A percentile compares a stretch with the other conserved stretches of the same genome.
Conservation (phyloP, 2,113 vertebrate genomes). For the Rhadina sibilatrix region DNA sequence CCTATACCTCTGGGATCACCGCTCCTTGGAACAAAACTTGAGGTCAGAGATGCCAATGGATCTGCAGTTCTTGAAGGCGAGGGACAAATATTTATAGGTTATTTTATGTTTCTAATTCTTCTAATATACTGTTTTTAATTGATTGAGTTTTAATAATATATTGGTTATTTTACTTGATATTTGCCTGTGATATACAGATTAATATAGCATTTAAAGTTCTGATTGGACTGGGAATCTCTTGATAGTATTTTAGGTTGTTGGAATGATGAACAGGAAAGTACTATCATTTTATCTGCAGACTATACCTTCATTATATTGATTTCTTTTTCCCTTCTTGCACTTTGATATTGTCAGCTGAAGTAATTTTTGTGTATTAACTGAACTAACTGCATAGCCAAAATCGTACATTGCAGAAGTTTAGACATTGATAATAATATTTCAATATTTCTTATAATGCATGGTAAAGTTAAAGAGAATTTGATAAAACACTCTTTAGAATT, state of each 20-base stretch:
- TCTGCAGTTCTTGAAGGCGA: slow-evolving; percentile 81
- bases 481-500: neutral
- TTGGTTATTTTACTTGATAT: neutral
- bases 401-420: neutral
- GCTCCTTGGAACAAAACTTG: slow-evolving; percentile 84
- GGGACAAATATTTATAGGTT: slow-evolving; percentile 94
- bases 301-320: neutral
- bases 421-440: neutral
- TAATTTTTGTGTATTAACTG: neutral
- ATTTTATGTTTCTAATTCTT: slow-evolving; percentile 20
- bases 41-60: slow-evolving; percentile 82
- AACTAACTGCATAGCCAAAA: neutral
- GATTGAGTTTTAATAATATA: neutral
- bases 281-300: neutral
- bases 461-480: neutral
- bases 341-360: neutral
- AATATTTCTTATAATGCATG: neutral
- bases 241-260: neutral
- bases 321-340: neutral
- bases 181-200: neutral
- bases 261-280: neutral
- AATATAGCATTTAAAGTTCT: neutral
- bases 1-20: slow-evolving; percentile 83
- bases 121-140: neutral
- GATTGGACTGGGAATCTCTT: neutral